These are phyloP conservation scores for Merluccius polli DNA, from an alignment of 2,797 vertebrate genomes.

Conservation along the genomic window DNA sequence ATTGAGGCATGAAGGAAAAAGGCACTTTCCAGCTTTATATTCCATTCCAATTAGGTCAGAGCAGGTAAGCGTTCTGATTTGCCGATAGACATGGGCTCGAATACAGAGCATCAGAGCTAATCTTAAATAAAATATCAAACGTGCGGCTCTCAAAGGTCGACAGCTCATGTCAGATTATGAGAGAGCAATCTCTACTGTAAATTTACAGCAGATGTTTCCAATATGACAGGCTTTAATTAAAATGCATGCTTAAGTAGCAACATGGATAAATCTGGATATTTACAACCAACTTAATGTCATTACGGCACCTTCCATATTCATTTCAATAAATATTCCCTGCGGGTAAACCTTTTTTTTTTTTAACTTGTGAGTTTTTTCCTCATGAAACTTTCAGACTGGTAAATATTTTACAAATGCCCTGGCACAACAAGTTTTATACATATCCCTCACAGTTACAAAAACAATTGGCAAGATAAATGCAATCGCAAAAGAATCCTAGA, in stretches of 20 bases:
- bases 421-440: neutral
- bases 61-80: constrained; percentile 49
- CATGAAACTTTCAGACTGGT: neutral
- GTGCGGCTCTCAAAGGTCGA: constrained; percentile 37
- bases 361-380: neutral
- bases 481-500: constrained; percentile 10
- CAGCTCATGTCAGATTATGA: constrained; percentile 52
- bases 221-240: constrained; percentile 37
- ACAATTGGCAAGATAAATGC: neutral
- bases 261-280: constrained; percentile 10
- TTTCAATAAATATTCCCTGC: neutral
- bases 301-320: neutral
- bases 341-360: neutral
- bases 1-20: constrained; percentile 52
- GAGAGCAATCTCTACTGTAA: constrained; percentile 32
- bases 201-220: constrained; percentile 47
- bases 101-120: constrained; percentile 47
- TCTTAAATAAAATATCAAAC: constrained; percentile 65
- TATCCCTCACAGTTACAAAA: constrained; percentile 8
- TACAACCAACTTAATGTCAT: neutral
- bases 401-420: constrained; percentile 8
- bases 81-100: constrained; percentile 44
- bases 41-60: constrained; percentile 62
- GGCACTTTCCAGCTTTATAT: constrained; percentile 49
- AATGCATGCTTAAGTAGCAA: constrained; percentile 23